Conservation (phyloP, 2,888 invertebrate species). For the Epinotia brunnichana region DNA sequence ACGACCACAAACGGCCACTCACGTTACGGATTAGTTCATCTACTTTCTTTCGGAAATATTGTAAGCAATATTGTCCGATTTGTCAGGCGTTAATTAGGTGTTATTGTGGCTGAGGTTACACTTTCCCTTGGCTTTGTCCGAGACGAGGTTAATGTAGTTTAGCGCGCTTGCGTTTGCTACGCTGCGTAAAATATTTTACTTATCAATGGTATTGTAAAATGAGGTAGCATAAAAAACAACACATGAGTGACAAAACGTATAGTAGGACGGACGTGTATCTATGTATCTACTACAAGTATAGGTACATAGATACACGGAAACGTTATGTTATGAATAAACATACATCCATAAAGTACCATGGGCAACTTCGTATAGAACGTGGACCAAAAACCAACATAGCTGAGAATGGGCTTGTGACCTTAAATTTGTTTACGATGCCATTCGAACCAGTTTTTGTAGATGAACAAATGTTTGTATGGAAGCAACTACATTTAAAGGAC, state of each 20-base stretch:
- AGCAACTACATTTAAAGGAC: too few species aligned
- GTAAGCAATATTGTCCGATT: constrained; percentile 46
- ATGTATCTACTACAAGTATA: too few species aligned
- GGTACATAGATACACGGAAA: too few species aligned
- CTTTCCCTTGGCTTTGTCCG: constrained; percentile 31
- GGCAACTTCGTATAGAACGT: too few species aligned
- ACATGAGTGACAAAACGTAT: background rate
- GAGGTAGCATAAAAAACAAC: background rate
- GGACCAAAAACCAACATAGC: too few species aligned
- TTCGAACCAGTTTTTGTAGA: too few species aligned
- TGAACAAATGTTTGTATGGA: too few species aligned
- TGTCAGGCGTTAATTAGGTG: constrained; percentile 38
- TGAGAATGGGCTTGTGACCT: too few species aligned
- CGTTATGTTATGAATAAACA: too few species aligned
- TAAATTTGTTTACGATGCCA: too few species aligned
- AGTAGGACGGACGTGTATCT: too few species aligned
- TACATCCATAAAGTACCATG: too few species aligned
- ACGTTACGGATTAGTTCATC: constrained; percentile 52
- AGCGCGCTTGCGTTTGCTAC: constrained; percentile 1
- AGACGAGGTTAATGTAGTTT: constrained; percentile 17
- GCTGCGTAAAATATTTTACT: background rate
- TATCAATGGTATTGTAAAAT: background rate
- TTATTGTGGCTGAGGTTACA: constrained; percentile 31
- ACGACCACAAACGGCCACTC: constrained; percentile 55
- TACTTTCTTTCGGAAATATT: constrained; percentile 52